These are phyloP conservation scores for Nephrotoma appendiculata DNA, from an alignment of 2,888 invertebrate species.

Conservation along the genomic window DNA sequence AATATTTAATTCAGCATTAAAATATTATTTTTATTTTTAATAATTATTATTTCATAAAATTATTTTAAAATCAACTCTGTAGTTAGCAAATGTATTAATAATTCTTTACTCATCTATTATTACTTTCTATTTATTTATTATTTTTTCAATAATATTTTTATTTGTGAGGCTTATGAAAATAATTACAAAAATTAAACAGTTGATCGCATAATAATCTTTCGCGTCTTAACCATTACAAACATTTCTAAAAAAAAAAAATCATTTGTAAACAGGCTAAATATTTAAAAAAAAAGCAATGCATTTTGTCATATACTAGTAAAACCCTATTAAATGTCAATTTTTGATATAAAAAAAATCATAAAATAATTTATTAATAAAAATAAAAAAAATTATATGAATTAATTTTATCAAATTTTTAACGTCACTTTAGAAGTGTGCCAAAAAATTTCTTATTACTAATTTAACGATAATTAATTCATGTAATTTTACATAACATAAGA, in stretches of 20 bases:
- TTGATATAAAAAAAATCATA: conserved; percentile 1
- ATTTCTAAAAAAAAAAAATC: neutral
- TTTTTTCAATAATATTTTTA: neutral
- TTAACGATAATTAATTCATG: neutral
- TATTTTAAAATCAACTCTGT: neutral
- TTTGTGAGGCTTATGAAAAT: conserved; percentile 1
- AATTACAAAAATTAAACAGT: neutral
- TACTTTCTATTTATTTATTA: neutral
- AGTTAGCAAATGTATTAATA: conserved; percentile 1
- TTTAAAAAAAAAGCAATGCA: neutral
- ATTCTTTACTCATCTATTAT: neutral
- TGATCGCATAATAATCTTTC: conserved; percentile 2
- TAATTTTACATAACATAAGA: neutral
- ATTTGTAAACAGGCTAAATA: neutral
- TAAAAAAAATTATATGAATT: conserved; percentile 1
- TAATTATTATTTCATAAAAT: neutral
- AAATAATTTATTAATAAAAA: neutral
- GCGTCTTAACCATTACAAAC: neutral
- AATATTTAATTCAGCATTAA: neutral
- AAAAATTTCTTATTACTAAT: neutral
- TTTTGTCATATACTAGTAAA: neutral
- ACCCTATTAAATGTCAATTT: conserved; percentile 4
- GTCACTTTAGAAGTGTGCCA: neutral
- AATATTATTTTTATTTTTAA: neutral
- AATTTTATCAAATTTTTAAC: neutral